Conservation (phyloP, 1,140 invertebrate genomes). For the Oryzaephilus surinamensis region DNA sequence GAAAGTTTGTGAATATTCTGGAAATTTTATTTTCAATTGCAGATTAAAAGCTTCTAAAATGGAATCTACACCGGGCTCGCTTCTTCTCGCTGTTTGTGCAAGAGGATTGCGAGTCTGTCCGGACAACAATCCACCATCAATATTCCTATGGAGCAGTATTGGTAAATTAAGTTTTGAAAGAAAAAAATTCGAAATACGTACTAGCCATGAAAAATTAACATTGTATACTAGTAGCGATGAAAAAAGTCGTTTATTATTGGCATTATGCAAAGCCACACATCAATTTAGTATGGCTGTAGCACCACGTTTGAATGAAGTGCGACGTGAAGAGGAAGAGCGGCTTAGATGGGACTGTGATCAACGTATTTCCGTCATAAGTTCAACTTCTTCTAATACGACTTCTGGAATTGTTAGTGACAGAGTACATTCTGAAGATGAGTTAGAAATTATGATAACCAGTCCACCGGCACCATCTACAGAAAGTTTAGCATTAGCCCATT, state of each 20-base stretch:
- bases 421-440: conserved; percentile 85
- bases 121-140: conserved; percentile 52
- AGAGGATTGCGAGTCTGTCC: conserved; percentile 76
- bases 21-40: conserved; percentile 13
- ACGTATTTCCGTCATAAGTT: conserved; percentile 82
- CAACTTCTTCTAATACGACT: conserved; percentile 86
- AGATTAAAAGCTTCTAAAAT: conserved; percentile 74
- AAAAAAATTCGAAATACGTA: conserved; percentile 92
- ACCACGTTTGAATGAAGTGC: conserved; percentile 67
- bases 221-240: conserved; percentile 85
- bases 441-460: conserved; percentile 72
- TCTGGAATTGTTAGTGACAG: conserved; percentile 90
- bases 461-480: conserved; percentile 63
- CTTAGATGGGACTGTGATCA: conserved; percentile 51
- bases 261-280: conserved; percentile 82
- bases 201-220: conserved; percentile 76
- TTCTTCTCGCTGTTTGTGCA: conserved; percentile 73
- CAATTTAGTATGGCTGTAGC: conserved; percentile 91
- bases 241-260: conserved; percentile 80
- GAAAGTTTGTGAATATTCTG: not conserved
- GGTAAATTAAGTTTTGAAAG: conserved; percentile 90
- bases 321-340: conserved; percentile 55
- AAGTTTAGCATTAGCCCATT: conserved; percentile 59
- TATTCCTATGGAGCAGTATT: conserved; percentile 87
- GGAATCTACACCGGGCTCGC: conserved; percentile 57